phyloP scores from a whole-genome alignment of 1,140 invertebrate genomes.

The Psix sp. region DNA sequence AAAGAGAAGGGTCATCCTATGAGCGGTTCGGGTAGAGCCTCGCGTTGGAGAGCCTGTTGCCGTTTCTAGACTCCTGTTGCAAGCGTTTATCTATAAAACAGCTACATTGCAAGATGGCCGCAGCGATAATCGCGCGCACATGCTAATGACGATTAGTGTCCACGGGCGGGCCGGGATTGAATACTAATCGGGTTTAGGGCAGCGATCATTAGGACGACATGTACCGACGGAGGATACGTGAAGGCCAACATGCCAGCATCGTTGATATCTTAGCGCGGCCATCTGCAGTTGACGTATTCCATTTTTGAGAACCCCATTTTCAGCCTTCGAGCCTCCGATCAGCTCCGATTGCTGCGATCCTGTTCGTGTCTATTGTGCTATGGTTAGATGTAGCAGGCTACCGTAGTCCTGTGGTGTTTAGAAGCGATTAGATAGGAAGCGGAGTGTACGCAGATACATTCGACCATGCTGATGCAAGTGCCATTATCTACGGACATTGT shows the following conservation, averaged over 20 bases:
- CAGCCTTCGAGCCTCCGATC: slow-evolving; percentile 9
- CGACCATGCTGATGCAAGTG: too few relatives aligned
- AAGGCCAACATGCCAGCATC: slow-evolving; percentile 40
- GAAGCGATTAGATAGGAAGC: too few relatives aligned
- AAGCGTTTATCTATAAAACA: slow-evolving; percentile 70
- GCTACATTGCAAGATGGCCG: slow-evolving; percentile 44
- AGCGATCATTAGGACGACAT: slow-evolving; percentile 69
- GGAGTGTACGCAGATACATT: too few relatives aligned
- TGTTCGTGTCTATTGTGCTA: slow-evolving; percentile 24
- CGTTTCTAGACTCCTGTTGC: slow-evolving; percentile 69
- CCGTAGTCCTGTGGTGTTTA: neutral
- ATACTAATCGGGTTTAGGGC: slow-evolving; percentile 72
- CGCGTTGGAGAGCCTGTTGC: slow-evolving; percentile 6
- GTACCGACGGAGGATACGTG: slow-evolving; percentile 45
- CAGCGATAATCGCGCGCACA: slow-evolving; percentile 33
- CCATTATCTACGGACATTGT: too few relatives aligned
- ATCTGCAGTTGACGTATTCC: slow-evolving; percentile 35
- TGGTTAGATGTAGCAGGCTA: slow-evolving; percentile 13
- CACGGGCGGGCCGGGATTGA: slow-evolving; percentile 48
- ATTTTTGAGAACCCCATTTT: slow-evolving; percentile 47
- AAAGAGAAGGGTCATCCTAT: slow-evolving; percentile 44
- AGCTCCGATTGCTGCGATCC: slow-evolving; percentile 28
- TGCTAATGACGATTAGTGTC: slow-evolving; percentile 53
- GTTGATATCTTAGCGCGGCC: slow-evolving; percentile 40
- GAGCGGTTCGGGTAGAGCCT: slow-evolving; percentile 6